These are phyloP conservation scores for Epistrophella euchroma DNA, from an alignment of 2,888 invertebrate species.

Conservation along the genomic window DNA sequence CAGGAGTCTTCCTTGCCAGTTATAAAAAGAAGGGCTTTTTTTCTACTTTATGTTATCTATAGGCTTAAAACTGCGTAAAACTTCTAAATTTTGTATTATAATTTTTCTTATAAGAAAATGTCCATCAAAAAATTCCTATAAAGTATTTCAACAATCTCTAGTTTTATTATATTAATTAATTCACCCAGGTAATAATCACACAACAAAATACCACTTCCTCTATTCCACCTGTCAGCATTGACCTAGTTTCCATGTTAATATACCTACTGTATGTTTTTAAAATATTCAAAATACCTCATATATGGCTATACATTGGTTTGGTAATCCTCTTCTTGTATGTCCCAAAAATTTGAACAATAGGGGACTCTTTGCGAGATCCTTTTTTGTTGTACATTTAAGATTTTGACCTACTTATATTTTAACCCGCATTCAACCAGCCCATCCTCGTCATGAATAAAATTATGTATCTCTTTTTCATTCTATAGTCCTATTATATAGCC, in stretches of 20 bases:
- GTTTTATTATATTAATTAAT: conserved; percentile 2
- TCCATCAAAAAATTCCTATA: neutral
- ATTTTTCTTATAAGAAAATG: conserved; percentile 1
- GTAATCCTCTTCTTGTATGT: conserved; percentile 2
- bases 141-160: neutral
- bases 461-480: conserved; percentile 3
- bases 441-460: conserved; percentile 27
- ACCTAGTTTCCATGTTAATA: conserved; percentile 2
- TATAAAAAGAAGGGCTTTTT: no score
- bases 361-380: conserved; percentile 17
- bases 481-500: neutral
- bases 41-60: no score
- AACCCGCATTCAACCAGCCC: conserved; percentile 28
- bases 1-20: no score
- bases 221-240: conserved; percentile 29
- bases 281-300: conserved; percentile 13
- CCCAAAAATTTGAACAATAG: conserved; percentile 21
- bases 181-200: neutral
- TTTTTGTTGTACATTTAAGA: conserved; percentile 22
- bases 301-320: neutral
- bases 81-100: neutral
- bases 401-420: conserved; percentile 32
- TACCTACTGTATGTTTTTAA: neutral
- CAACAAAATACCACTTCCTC: neutral
- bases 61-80: no score